Base-by-base conservation (phyloP, 2,888 invertebrate genomes). In the Thalpophila matura region DNA sequence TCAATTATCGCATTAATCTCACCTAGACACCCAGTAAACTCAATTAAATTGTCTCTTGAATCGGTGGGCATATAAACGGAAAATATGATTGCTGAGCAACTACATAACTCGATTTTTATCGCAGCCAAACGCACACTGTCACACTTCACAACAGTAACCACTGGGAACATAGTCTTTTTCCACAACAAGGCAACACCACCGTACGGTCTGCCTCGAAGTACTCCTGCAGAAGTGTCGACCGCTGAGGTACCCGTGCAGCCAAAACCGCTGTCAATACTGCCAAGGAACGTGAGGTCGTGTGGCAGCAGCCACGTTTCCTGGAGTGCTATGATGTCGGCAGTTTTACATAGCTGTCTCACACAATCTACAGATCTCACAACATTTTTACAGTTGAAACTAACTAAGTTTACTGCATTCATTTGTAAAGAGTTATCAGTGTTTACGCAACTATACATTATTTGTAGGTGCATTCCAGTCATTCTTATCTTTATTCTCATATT, bases 291-390 rank as follows among this genome's bases (percentile, higher is more conserved):
- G 14, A 51, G 29, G 5, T 40, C 51, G n/a, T 38, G 38, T 12
- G 51, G 51, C 18, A 51, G 40, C 20, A 51, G 40, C 51, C 51
- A 51, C 10, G 40, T 40, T n/a, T n/a, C n/a, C n/a, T n/a, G n/a
- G n/a, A n/a, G n/a, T n/a, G n/a, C n/a, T n/a, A n/a, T n/a, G n/a
- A 40, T 40, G 12, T 22, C 4, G 31, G 42, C 53, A 7, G n/a
- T 10, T 10, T 12, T 1, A 31, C 53, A 42, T 10, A 53, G 5
- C 22, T 20, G 5, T 53, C 42, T 42, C 6, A 56, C 37, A 18
- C 29, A n/a, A 2, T 49, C 42, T 1, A 53, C 12, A 3, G 40
- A 53, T 29, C 50, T 38, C 29, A 38, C 27, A 1, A 51, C 12
- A 29, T 38, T 38, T 40, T 51, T 51, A 29, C 50, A 51, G n/a